A percentile compares a stretch with the other conserved stretches of the same genome.
Conservation (phyloP, 2,797 vertebrate species). For the Echiichthys vipera region DNA sequence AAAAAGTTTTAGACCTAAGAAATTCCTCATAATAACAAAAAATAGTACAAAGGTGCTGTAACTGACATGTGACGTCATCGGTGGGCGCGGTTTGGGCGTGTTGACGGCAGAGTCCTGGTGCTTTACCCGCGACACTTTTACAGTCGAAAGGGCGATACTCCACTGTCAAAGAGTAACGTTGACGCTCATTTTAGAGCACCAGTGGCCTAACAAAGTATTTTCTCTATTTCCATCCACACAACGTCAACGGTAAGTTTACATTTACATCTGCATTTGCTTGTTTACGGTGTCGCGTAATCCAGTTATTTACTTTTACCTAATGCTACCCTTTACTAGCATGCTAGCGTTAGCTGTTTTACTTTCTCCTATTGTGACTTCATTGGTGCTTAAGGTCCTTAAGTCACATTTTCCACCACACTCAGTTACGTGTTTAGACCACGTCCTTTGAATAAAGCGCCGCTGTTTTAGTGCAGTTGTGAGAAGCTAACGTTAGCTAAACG, state of each 20-base stretch:
- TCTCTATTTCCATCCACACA: fast-evolving
- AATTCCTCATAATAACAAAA: no score
- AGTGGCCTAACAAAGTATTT: background rate
- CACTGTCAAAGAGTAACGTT: background rate
- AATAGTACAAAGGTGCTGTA: no score
- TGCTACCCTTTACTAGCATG: background rate
- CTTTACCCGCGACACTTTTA: background rate
- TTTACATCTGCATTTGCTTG: fast-evolving
- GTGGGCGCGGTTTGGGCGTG: background rate
- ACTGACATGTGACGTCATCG: no score
- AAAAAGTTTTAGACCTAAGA: no score
- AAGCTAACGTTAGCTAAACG: background rate
- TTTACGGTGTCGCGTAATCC: no score
- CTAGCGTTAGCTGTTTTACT: background rate
- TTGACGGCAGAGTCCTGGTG: background rate
- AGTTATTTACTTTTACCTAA: no score
- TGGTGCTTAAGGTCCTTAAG: background rate
- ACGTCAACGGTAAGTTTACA: background rate
- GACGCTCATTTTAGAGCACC: background rate
- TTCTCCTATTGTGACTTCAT: background rate
- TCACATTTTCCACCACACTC: constrained; percentile 25
- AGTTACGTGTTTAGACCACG: background rate
- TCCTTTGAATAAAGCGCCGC: background rate
- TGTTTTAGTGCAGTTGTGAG: fast-evolving
- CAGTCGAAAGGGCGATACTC: background rate